Conservation (phyloP, 2,113 vertebrate genomes). For the Malurus cyaneus region DNA sequence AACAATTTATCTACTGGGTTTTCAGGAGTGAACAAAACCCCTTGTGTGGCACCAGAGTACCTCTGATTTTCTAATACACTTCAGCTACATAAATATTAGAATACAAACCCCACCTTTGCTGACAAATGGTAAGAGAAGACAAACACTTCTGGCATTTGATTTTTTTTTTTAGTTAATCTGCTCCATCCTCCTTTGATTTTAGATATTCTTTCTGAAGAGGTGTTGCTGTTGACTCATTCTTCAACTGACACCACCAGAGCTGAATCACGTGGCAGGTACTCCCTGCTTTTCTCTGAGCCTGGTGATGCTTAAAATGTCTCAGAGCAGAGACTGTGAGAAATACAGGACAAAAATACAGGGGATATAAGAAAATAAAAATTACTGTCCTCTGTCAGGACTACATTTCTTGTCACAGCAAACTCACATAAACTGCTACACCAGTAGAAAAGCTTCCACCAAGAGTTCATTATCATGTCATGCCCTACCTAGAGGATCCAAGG, state of each 20-base stretch:
- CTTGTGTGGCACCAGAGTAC: background rate
- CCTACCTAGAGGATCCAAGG: background rate
- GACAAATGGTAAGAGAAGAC: background rate
- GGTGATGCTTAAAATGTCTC: background rate
- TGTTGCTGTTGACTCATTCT: background rate
- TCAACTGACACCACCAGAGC: background rate
- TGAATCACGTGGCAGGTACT: background rate
- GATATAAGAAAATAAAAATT: background rate
- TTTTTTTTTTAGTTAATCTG: background rate
- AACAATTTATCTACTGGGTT: background rate
- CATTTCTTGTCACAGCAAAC: background rate
- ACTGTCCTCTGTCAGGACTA: background rate
- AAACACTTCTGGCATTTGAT: background rate
- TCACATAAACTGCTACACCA: background rate
- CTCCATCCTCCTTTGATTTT: background rate
- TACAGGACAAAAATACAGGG: background rate
- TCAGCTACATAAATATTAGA: background rate
- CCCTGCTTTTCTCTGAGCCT: background rate
- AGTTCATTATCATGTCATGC: background rate
- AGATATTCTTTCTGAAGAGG: background rate
- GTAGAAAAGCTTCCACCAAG: background rate
- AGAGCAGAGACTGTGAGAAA: background rate
- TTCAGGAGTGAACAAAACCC: background rate
- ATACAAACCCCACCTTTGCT: background rate
- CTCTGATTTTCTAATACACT: constrained; percentile 6